Evolutionary conservation across 2,888 invertebrate genomes (phyloP).

Genomic region (Acrobasis repandana): DNA sequence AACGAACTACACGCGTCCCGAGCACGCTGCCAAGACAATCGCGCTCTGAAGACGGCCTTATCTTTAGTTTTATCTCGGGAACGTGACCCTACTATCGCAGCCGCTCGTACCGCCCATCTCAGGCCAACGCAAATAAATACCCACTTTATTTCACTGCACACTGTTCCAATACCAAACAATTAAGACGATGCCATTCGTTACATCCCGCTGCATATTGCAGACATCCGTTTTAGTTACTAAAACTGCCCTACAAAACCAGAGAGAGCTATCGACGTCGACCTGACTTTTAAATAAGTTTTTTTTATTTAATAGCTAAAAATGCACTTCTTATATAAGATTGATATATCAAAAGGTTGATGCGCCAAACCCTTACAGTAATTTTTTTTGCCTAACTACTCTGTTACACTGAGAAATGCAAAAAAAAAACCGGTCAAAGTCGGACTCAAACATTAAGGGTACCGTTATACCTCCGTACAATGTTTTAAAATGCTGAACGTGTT

Average conservation of each 20-base stretch:
- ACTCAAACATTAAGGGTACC: no score
- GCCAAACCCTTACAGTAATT: no score
- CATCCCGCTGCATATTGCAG: not conserved
- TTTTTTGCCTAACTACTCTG: no score
- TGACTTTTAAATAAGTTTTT: no score
- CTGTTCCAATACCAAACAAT: conserved; percentile 37
- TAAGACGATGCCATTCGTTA: conserved; percentile 1
- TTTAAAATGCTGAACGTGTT: no score
- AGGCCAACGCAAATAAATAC: conserved; percentile 58
- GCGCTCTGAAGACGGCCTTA: conserved; percentile 69
- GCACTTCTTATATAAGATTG: no score
- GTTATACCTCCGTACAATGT: no score
- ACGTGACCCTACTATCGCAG: conserved; percentile 77
- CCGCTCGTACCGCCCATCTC: conserved; percentile 68
- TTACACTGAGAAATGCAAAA: no score
- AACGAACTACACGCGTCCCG: conserved; percentile 15
- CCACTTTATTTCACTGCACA: conserved; percentile 43
- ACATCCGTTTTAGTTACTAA: not conserved
- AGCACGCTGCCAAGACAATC: conserved; percentile 59
- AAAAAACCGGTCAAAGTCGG: no score
- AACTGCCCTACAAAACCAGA: not conserved
- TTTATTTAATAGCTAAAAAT: no score
- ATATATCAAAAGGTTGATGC: no score
- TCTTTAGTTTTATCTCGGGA: conserved; percentile 70
- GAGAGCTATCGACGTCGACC: not conserved